phyloP scores from a whole-genome alignment of 2,888 invertebrate species.

The Leucophenga maculata region DNA sequence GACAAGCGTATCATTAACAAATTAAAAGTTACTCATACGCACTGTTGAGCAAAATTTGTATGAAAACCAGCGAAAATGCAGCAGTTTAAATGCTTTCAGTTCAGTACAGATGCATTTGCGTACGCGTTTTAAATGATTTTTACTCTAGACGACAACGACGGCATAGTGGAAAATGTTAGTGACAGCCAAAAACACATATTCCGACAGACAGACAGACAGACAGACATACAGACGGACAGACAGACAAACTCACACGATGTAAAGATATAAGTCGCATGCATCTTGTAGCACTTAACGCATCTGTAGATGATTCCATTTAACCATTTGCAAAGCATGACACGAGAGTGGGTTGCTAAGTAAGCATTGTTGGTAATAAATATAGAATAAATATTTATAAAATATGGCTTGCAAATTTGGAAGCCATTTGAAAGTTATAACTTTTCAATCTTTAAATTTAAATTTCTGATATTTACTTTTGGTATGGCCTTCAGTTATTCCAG shows the following conservation, averaged over 20 bases:
- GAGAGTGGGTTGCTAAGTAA: too few species aligned
- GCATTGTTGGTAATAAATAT: too few species aligned
- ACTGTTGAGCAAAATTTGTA: constrained; percentile 42
- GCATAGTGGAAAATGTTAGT: neutral
- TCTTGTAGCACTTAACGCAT: constrained; percentile 47
- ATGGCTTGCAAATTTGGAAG: too few species aligned
- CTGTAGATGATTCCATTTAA: neutral
- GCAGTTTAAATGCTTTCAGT: constrained; percentile 24
- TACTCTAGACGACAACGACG: neutral
- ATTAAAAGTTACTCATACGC: constrained; percentile 48
- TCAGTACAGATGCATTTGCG: constrained; percentile 16
- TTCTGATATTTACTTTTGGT: too few species aligned
- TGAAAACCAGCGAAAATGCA: constrained; percentile 32
- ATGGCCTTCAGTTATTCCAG: too few species aligned
- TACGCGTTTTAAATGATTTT: neutral
- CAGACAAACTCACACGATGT: neutral
- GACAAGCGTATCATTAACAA: constrained; percentile 33
- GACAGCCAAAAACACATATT: too few species aligned
- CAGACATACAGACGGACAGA: neutral
- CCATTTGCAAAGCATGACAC: neutral
- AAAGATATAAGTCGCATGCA: constrained; percentile 37
- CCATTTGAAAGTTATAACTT: too few species aligned
- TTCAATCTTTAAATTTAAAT: too few species aligned
- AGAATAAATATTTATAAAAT: too few species aligned
- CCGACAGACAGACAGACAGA: too few species aligned